These are phyloP conservation scores for Ceratotherium simum DNA, from an alignment of 2,113 vertebrate genomes.

Conservation along the genomic window DNA sequence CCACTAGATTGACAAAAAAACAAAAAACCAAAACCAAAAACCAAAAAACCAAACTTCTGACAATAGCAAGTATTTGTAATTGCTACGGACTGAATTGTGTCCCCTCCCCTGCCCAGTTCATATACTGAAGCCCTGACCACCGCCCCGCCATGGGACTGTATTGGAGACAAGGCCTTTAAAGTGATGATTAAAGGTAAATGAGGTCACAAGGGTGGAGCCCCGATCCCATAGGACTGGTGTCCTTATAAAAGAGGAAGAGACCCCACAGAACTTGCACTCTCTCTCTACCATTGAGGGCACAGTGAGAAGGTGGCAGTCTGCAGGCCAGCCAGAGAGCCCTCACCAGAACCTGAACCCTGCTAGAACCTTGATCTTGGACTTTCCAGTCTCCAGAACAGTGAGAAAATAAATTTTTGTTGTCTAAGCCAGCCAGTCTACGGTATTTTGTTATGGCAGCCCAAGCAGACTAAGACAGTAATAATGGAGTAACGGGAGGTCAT, in stretches of 20 bases:
- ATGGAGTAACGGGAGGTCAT: background rate
- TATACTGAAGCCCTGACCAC: background rate
- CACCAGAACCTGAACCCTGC: background rate
- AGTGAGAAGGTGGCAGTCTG: background rate
- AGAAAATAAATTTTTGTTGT: background rate
- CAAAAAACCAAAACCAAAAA: background rate
- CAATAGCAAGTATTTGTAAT: background rate
- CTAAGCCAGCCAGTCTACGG: background rate
- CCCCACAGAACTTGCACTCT: background rate
- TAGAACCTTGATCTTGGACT: background rate
- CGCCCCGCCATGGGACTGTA: rapidly evolving
- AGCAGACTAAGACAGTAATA: background rate
- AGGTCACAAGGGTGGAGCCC: background rate
- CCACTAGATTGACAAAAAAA: background rate
- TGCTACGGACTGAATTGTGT: background rate
- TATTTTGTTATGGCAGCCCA: background rate
- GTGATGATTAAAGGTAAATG: background rate
- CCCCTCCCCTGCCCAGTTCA: background rate
- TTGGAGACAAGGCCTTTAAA: background rate
- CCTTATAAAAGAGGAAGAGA: background rate
- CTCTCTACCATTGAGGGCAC: background rate
- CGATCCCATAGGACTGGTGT: background rate
- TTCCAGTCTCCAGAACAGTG: background rate
- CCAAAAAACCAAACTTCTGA: background rate
- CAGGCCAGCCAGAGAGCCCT: background rate